Evolutionary conservation across 2,888 invertebrate species (phyloP), one percentile per base, ranked within the genome.

Genomic region (Marronus borbonicus): DNA sequence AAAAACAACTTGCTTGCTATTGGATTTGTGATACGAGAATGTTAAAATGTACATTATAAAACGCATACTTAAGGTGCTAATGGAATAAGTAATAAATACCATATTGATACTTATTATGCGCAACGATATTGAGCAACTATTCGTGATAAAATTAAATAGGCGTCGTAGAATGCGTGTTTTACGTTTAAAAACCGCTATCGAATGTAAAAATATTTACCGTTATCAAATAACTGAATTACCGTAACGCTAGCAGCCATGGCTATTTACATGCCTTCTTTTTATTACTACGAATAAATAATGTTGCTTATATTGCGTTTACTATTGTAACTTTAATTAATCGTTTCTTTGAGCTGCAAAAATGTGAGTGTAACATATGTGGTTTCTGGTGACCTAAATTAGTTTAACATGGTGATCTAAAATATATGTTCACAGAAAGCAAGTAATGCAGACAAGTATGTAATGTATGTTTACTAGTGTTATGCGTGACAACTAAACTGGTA

Each of bases 141-240:
- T 20, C 20, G 55, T 20, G 17, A 55, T 31, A 20, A 60, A 72
- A 31, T 72, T 55, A 58, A 55, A 72, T 58, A 72, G 55, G 5
- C 72, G 36, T 58, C 36, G 14, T 72, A 39, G 58, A 72, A 72
- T 72, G 72, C 36, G 50, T 58, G 72, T 20, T 55, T 49, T 72
- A 58, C 58, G 39, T 20, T 58, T 72, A 72, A 58, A 72, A 58
- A 60, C 72, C 72, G 72, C 58, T 72, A 72, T 72, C 50, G 72
- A 72, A 58, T 72, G 58, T 5, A 55, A 72, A 72, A 72, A 72
- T 20, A 4, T 39, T 8, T 58, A 58, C 72, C 72, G 72, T 72
- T 72, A 72, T 58, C 17, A 58, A 58, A 58, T 50, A 50, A 72
- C 55, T 20, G n/a, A 55, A n/a, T 17, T 20, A 60, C 39, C 5